Percentiles rank a stretch among this genome's conserved stretches.
These are phyloP conservation scores for Theonella swinhoei DNA, from an alignment of 37 sponge, comb jelly and placozoan genomes.

Conservation along the genomic window DNA sequence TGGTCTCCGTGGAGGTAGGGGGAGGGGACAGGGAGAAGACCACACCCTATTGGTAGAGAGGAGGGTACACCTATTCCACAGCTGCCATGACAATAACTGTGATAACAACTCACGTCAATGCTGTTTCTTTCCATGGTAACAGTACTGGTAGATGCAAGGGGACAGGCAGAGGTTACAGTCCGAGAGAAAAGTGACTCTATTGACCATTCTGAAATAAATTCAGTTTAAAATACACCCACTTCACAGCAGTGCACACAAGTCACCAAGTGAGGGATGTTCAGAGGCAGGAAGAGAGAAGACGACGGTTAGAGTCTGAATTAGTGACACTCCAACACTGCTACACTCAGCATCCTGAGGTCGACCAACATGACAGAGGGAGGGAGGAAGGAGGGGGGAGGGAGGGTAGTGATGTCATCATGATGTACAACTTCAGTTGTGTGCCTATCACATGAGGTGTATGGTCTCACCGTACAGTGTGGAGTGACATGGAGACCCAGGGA, in stretches of 20 bases:
- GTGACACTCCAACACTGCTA: slow-evolving; percentile 43
- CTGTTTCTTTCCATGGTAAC: slow-evolving; percentile 16
- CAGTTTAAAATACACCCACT: neutral
- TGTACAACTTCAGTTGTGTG: neutral
- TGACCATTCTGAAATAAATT: slow-evolving; percentile 53
- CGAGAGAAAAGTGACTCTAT: slow-evolving; percentile 55
- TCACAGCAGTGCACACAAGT: too few species aligned
- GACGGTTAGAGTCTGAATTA: slow-evolving; percentile 60
- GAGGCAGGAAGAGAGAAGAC: slow-evolving; percentile 54
- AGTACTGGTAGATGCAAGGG: slow-evolving; percentile 52
- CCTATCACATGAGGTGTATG: neutral
- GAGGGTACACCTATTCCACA: too few species aligned
- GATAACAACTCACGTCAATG: neutral
- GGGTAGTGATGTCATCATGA: neutral
- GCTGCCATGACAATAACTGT: too few species aligned
- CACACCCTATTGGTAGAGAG: neutral
- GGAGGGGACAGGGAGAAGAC: neutral
- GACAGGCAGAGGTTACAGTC: slow-evolving; percentile 65
- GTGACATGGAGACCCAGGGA: slow-evolving; percentile 84
- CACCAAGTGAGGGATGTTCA: neutral
- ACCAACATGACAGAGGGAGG: neutral
- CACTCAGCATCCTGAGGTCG: slow-evolving; percentile 47
- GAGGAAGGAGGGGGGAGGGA: neutral
- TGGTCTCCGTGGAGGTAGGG: neutral
- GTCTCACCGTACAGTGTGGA: slow-evolving; percentile 60